phyloP scores from a whole-genome alignment of 53 echinoderm and acorn worm species.

The Stichopus horrens region DNA sequence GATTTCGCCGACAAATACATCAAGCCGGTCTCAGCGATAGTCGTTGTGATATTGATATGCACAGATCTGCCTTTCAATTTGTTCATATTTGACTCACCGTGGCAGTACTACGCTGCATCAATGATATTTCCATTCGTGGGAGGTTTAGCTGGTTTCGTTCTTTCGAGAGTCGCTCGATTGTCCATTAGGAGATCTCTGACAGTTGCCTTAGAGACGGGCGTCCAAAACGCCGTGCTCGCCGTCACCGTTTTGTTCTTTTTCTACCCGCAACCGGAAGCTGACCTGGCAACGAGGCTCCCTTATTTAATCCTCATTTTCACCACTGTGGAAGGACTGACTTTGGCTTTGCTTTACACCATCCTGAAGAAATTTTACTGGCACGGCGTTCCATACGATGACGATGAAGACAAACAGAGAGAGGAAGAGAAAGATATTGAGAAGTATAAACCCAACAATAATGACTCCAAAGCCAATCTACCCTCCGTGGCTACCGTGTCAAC shows the following conservation, averaged over 20 bases:
- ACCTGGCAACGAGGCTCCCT: constrained; percentile 77
- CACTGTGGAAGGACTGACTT: constrained; percentile 66
- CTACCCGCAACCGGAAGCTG: constrained; percentile 88
- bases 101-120: constrained; percentile 68
- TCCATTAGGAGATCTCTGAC: constrained; percentile 64
- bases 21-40: constrained; percentile 74
- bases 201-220: constrained; percentile 89
- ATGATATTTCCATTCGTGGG: constrained; percentile 78
- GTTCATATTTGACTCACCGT: constrained; percentile 75
- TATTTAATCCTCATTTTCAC: constrained; percentile 71
- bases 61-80: constrained; percentile 75
- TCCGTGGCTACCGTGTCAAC: neutral
- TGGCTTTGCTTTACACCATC: constrained; percentile 56
- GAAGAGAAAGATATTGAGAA: constrained; percentile 30
- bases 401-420: constrained; percentile 22
- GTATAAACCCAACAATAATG: constrained; percentile 18
- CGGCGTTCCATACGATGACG: constrained; percentile 34
- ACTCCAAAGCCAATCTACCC: neutral
- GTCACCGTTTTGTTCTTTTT: constrained; percentile 76
- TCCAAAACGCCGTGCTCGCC: constrained; percentile 85
- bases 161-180: constrained; percentile 64
- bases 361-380: constrained; percentile 61
- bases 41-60: constrained; percentile 63
- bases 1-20: constrained; percentile 72
- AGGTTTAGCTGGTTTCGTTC: constrained; percentile 59